Evolutionary conservation across 2,113 vertebrate species (phyloP).

Genomic region (Heterocephalus glaber): DNA sequence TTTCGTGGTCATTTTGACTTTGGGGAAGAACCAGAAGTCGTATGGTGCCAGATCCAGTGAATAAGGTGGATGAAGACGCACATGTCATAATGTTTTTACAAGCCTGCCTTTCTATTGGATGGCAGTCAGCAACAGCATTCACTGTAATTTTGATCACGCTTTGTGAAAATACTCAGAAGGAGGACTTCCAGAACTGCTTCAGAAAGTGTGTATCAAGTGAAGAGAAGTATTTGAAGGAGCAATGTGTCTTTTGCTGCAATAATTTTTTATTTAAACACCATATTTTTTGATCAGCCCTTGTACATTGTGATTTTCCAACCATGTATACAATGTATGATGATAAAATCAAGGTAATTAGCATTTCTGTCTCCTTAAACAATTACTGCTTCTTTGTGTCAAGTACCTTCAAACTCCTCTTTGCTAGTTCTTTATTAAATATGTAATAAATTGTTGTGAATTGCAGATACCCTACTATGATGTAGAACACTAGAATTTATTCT

Average conservation of each 20-base stretch:
- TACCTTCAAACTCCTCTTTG: not conserved
- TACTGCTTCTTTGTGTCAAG: not conserved
- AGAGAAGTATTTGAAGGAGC: not conserved
- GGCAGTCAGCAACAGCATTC: not conserved
- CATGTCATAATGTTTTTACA: not conserved
- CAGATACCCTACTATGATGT: not conserved
- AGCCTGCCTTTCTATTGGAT: not conserved
- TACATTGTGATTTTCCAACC: not conserved
- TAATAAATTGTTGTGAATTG: not conserved
- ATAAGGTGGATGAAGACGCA: not conserved
- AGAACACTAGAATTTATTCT: not conserved
- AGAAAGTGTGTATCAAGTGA: not conserved
- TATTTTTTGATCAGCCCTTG: not conserved
- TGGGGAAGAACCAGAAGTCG: not conserved
- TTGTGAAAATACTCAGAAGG: not conserved
- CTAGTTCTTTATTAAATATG: not conserved
- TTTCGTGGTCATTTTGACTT: not conserved
- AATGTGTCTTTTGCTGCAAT: not conserved
- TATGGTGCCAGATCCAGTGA: not conserved
- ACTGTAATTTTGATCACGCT: not conserved
- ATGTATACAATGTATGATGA: not conserved
- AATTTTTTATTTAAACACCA: not conserved
- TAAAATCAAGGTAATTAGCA: not conserved
- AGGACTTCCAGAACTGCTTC: not conserved
- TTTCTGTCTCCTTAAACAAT: not conserved